Conservation (phyloP, 2,888 invertebrate species). For the Lepidochitona cinerea region DNA sequence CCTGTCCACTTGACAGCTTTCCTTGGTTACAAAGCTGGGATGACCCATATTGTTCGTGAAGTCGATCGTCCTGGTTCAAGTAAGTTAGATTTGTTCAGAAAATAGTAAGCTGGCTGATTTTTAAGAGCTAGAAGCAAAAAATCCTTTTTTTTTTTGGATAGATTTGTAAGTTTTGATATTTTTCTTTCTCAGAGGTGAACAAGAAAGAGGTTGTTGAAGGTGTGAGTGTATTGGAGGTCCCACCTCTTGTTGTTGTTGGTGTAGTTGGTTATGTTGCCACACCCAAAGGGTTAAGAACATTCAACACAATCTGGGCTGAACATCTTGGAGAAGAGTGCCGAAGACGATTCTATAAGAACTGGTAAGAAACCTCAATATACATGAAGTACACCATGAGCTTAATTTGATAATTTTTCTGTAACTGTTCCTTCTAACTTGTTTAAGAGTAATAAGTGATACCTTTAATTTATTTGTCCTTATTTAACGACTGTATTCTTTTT, state of each 20-base stretch:
- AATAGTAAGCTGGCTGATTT: neutral
- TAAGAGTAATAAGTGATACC: too few species aligned
- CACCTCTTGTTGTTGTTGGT: constrained; percentile 98
- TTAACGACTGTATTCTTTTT: too few species aligned
- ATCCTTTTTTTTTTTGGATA: too few species aligned
- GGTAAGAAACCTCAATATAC: too few species aligned
- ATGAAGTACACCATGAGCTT: too few species aligned
- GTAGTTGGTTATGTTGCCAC: constrained; percentile 99
- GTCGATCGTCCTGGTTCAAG: constrained; percentile 99
- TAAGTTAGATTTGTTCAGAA: too few species aligned
- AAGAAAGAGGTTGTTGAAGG: constrained; percentile 99
- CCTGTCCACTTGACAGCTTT: constrained; percentile 98
- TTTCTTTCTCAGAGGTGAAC: constrained; percentile 86
- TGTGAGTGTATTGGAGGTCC: constrained; percentile 97
- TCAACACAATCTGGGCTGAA: constrained; percentile 98
- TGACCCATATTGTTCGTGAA: constrained; percentile 99
- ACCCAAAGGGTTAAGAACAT: constrained; percentile 93
- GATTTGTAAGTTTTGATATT: too few species aligned
- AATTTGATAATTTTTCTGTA: too few species aligned
- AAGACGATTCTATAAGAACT: constrained; percentile 99
- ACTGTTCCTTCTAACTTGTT: too few species aligned
- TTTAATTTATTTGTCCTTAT: too few species aligned
- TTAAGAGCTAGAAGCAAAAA: neutral
- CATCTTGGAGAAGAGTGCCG: constrained; percentile 99
- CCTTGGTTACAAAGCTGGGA: constrained; percentile 98